phyloP scores from a whole-genome alignment of 2,113 vertebrate genomes.

The Catharus minimus region DNA sequence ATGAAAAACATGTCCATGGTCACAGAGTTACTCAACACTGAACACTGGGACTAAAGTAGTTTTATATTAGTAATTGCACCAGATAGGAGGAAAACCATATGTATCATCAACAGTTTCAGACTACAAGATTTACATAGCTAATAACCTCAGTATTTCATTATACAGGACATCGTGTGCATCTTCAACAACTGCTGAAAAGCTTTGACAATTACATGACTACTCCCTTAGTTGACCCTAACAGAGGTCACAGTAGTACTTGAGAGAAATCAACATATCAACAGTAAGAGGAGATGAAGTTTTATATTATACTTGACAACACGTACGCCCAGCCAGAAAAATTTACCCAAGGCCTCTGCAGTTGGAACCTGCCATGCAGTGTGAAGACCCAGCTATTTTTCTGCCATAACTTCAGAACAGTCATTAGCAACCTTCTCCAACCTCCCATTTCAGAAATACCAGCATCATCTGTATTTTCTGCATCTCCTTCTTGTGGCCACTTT shows the following conservation, averaged over 20 bases:
- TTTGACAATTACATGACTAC: not conserved
- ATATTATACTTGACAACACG: not conserved
- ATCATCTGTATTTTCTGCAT: not conserved
- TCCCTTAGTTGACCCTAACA: not conserved
- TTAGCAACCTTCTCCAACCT: not conserved
- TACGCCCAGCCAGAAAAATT: not conserved
- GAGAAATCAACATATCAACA: not conserved
- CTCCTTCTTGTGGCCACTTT: not conserved
- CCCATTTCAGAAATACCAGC: not conserved
- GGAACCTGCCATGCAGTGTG: not conserved
- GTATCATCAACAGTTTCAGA: not conserved
- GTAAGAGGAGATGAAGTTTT: not conserved
- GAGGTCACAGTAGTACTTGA: not conserved
- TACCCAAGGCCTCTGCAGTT: not conserved
- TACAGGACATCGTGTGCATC: not conserved
- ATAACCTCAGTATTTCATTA: not conserved
- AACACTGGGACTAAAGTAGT: not conserved
- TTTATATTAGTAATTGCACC: not conserved
- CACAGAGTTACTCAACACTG: not conserved
- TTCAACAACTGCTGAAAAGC: not conserved
- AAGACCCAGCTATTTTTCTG: not conserved
- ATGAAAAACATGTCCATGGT: not conserved
- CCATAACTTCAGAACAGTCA: not conserved
- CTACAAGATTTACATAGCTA: not conserved
- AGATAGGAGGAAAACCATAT: not conserved